Percentiles rank a stretch among this genome's conserved stretches.
These are phyloP conservation scores for Drosophila miranda DNA, from an alignment of 1,140 invertebrate genomes.

Conservation along the genomic window DNA sequence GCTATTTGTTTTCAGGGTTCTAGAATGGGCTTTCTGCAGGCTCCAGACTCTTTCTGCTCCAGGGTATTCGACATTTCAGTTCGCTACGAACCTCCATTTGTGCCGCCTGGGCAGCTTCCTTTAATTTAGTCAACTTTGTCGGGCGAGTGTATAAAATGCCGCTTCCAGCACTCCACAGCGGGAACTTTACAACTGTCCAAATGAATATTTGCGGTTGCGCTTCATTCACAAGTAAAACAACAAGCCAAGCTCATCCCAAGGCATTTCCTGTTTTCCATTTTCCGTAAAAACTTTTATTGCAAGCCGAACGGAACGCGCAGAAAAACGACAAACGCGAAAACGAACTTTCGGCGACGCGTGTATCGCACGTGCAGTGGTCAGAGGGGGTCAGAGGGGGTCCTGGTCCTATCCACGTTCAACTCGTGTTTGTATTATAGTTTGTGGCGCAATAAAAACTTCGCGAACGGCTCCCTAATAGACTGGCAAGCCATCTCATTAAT, in stretches of 20 bases:
- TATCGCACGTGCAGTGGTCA: constrained; percentile 49
- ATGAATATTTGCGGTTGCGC: constrained; percentile 82
- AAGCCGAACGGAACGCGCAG: constrained; percentile 31
- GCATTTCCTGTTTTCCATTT: constrained; percentile 54
- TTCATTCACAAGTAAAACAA: constrained; percentile 82
- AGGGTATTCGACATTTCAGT: background rate
- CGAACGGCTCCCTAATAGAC: constrained; percentile 56
- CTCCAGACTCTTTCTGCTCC: background rate
- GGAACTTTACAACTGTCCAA: constrained; percentile 81
- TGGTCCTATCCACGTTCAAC: constrained; percentile 12
- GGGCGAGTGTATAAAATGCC: constrained; percentile 55
- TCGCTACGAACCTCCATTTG: background rate
- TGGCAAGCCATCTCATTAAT: constrained; percentile 62
- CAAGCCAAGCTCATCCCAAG: constrained; percentile 54
- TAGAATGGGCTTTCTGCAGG: too few relatives aligned
- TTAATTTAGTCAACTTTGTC: constrained; percentile 74
- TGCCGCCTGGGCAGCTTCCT: constrained; percentile 15
- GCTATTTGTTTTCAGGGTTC: too few relatives aligned
- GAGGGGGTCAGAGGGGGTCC: constrained; percentile 12
- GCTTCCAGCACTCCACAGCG: constrained; percentile 19
- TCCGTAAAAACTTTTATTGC: constrained; percentile 72
- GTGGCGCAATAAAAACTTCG: constrained; percentile 62
- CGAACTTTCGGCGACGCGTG: constrained; percentile 62
- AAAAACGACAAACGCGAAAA: constrained; percentile 19
- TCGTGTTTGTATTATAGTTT: constrained; percentile 72